Evolutionary conservation across 2,888 invertebrate species (phyloP).

Genomic region (Caenorhabditis japonica): DNA sequence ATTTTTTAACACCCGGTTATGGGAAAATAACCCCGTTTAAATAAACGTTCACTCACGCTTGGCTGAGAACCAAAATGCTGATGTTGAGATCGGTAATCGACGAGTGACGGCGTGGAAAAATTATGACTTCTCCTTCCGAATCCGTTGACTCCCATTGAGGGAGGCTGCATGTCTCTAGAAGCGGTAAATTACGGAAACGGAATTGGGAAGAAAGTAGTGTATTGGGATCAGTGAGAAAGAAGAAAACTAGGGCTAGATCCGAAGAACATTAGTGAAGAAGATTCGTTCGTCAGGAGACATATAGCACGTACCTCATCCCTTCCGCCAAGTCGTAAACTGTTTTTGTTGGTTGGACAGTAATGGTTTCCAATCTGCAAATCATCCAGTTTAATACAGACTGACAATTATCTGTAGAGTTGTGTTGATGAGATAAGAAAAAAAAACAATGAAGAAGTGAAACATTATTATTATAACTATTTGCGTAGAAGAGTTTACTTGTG

Average conservation of each 20-base stretch:
- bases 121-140: conserved; percentile 61
- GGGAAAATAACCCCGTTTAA: too few relatives aligned
- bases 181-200: neutral
- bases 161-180: conserved; percentile 55
- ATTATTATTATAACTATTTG: too few relatives aligned
- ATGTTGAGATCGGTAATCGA: conserved; percentile 48
- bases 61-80: conserved; percentile 54
- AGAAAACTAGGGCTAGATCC: neutral
- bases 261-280: neutral
- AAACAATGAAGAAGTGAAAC: neutral
- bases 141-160: conserved; percentile 68
- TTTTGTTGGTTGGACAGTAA: conserved; percentile 13
- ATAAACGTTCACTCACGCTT: conserved; percentile 52
- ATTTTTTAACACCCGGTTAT: too few relatives aligned
- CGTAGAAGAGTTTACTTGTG: too few relatives aligned
- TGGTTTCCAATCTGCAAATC: conserved; percentile 25
- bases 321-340: conserved; percentile 19
- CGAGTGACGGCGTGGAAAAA: conserved; percentile 59
- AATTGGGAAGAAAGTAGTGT: neutral
- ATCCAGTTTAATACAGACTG: neutral
- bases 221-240: neutral
- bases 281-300: neutral
- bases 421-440: conserved; percentile 7
- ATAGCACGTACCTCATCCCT: conserved; percentile 23
- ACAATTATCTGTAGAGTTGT: too few relatives aligned